phyloP scores from a whole-genome alignment of 2,113 vertebrate genomes.

The Garra rufa region DNA sequence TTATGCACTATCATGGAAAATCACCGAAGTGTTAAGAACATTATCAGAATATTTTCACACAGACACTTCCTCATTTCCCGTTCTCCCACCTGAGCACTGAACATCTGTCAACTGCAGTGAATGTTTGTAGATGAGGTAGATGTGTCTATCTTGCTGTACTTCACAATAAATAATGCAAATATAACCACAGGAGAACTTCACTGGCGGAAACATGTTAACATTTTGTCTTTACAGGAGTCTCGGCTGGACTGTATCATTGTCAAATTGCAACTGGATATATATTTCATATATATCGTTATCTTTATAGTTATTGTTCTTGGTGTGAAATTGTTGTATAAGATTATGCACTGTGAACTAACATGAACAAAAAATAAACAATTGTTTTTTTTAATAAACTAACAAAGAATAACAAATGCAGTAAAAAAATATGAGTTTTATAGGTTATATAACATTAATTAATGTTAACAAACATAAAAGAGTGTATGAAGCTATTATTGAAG shows the following conservation, averaged over 20 bases:
- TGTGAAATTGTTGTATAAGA: neutral
- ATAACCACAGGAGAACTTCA: constrained; percentile 37
- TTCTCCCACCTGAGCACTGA: constrained; percentile 1
- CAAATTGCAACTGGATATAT: too few relatives aligned
- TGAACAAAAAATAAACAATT: neutral
- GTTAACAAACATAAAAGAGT: neutral
- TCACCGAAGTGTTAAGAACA: neutral
- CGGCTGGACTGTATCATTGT: neutral
- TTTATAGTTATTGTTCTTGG: too few relatives aligned
- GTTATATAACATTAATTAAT: neutral
- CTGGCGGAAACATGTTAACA: constrained; percentile 39
- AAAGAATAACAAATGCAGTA: neutral
- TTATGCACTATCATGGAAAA: neutral
- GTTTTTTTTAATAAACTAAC: neutral
- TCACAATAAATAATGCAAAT: constrained; percentile 10
- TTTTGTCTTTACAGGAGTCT: constrained; percentile 1
- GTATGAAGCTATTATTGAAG: neutral
- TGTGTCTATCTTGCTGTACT: constrained; percentile 11
- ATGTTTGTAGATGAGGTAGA: constrained; percentile 2
- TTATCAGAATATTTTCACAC: neutral
- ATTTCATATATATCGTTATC: too few relatives aligned
- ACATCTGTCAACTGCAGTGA: neutral
- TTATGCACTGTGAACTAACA: neutral
- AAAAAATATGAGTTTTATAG: neutral
- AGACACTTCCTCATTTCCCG: neutral